phyloP scores from a whole-genome alignment of 2,797 vertebrate species.

The Sciurus carolinensis region DNA sequence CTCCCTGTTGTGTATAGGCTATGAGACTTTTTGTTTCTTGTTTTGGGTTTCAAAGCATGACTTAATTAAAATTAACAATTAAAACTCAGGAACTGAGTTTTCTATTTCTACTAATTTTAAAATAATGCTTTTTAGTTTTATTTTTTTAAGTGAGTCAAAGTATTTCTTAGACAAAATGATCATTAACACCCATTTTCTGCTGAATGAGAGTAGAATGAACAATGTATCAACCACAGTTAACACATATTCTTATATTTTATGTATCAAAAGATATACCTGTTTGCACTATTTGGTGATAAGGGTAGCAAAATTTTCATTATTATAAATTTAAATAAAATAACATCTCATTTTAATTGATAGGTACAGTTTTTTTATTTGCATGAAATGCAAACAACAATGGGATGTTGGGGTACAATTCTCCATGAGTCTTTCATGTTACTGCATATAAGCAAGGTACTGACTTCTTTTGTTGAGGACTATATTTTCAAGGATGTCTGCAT shows the following conservation, averaged over 20 bases:
- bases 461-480: background rate
- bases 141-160: slow-evolving; percentile 35
- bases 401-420: background rate
- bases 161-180: slow-evolving; percentile 25
- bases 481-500: background rate
- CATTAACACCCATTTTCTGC: background rate
- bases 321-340: background rate
- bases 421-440: background rate
- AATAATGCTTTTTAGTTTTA: background rate
- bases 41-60: slow-evolving; percentile 13
- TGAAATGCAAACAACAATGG: background rate
- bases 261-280: background rate
- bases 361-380: background rate
- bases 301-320: background rate
- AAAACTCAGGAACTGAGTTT: slow-evolving; percentile 34
- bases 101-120: slow-evolving; percentile 61
- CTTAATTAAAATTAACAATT: slow-evolving; percentile 25
- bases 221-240: background rate
- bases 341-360: background rate
- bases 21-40: background rate
- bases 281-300: background rate
- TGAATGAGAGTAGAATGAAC: background rate
- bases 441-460: background rate
- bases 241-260: background rate
- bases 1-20: background rate